phyloP scores from a whole-genome alignment of 30 jellyfish, hydroid and myxozoan species.

The Sanderia malayensis region DNA sequence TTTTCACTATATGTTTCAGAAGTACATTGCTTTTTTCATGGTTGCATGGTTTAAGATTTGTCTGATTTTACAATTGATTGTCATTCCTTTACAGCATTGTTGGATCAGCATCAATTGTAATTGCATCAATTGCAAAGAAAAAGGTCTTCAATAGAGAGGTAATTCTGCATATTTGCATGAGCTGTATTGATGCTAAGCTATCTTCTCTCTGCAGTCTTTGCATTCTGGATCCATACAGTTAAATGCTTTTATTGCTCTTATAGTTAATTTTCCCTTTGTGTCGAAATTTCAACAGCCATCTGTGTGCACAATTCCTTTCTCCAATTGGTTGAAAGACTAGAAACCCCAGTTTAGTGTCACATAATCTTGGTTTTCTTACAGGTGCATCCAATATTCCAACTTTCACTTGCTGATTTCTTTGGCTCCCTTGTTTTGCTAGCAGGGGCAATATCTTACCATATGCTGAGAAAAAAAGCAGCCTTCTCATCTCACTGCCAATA shows the following conservation, averaged over 20 bases:
- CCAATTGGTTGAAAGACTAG: too few relatives aligned
- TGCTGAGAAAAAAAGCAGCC: constrained; percentile 1
- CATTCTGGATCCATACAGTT: too few relatives aligned
- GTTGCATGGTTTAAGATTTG: background rate
- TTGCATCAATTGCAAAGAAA: constrained; percentile 19
- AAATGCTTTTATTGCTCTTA: too few relatives aligned
- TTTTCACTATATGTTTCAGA: background rate
- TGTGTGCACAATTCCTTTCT: too few relatives aligned
- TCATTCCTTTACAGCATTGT: constrained; percentile 30
- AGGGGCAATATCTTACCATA: constrained; percentile 44
- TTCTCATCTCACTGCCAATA: constrained; percentile 18
- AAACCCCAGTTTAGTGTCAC: too few relatives aligned
- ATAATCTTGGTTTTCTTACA: too few relatives aligned
- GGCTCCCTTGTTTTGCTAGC: constrained; percentile 45
- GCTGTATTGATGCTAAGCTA: too few relatives aligned
- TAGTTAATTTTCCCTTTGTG: too few relatives aligned
- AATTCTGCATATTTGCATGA: too few relatives aligned
- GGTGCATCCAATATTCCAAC: constrained; percentile 75
- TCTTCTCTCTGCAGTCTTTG: too few relatives aligned
- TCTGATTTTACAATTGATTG: background rate
- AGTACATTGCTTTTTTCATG: background rate
- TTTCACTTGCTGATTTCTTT: constrained; percentile 66
- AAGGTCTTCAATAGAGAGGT: constrained; percentile 52
- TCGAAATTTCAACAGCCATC: too few relatives aligned
- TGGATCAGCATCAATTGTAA: constrained; percentile 50